These are phyloP conservation scores for Mandrillus leucophaeus DNA, from an alignment of 2,113 vertebrate genomes.

Conservation along the genomic window DNA sequence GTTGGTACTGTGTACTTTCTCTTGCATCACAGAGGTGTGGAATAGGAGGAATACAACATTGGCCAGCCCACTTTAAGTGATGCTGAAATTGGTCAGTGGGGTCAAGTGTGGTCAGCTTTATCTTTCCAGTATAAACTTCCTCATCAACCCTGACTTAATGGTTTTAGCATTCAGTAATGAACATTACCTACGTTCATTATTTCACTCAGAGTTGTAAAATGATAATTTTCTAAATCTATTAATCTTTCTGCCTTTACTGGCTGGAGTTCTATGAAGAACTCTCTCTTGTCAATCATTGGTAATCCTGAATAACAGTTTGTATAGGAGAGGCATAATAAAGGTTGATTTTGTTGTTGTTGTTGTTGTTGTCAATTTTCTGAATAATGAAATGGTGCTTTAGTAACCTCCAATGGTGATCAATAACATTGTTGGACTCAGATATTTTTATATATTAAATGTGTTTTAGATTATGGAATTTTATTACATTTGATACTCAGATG, in stretches of 20 bases:
- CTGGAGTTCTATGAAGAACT: neutral
- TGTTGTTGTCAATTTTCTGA: neutral
- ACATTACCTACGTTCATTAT: neutral
- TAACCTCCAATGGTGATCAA: neutral
- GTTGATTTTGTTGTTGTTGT: neutral
- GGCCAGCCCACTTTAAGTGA: neutral
- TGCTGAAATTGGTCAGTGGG: neutral
- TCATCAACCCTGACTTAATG: neutral
- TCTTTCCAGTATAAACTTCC: neutral
- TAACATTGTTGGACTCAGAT: neutral
- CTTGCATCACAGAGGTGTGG: no score
- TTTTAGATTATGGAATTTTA: neutral
- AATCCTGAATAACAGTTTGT: conserved; percentile 12
- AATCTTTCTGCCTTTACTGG: neutral
- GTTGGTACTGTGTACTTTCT: neutral
- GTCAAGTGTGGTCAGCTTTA: neutral
- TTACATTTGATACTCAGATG: neutral
- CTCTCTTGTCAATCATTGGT: neutral
- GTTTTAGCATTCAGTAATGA: neutral
- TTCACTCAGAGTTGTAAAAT: neutral
- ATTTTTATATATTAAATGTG: neutral
- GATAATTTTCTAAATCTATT: neutral
- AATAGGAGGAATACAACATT: neutral
- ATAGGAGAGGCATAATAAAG: neutral
- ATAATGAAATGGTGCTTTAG: neutral